Evolutionary conservation across 2,888 invertebrate genomes (phyloP), one percentile per base, ranked within the genome.

Genomic region (Busseola fusca): DNA sequence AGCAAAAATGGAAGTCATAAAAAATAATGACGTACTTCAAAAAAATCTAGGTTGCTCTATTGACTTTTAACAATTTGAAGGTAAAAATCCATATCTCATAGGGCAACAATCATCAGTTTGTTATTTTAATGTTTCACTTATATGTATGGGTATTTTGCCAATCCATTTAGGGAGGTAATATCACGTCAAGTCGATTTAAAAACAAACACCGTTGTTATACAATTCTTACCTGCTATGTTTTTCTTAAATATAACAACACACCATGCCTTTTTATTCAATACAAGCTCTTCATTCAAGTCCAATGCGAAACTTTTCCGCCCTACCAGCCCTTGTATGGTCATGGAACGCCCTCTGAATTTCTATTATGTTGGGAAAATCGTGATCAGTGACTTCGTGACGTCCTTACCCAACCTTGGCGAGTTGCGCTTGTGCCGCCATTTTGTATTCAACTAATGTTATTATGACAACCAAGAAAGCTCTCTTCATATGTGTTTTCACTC

Each of bases 341-440:
- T 65, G 59, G 71, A 60, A 80, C 81, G 74, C 74, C 62, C 64
- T 72, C 45, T 81, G 86, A 74, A 87, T 87, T 78, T 77, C 82
- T 84, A 87, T 83, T 84, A 64, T 60, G 68, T 84, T 84, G 82
- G 71, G 77, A 82, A 88, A 84, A 84, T 86, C 87, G 85, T 86
- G 87, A 86, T 82, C 73, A 69, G 34, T 82, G 78, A 75, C 69
- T 66, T 84, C 90, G 88, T 92, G 91, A 91, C 87, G 91, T 87
- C 89, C 88, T 91, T 87, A 82, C 60, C 70, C 90, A 93, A 89
- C 92, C 92, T 93, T 93, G 93, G 87, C 78, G 84, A 83, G 78
- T 62, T 42, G 48, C n/a, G 48, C 12, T n/a, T 50, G n/a, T 78
- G 12, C 48, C 60, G 64, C 67, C 71, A 77, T 78, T 88, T 86